These are phyloP conservation scores for Hesperophylax magnus DNA, from an alignment of 1,140 invertebrate species.

Conservation along the genomic window DNA sequence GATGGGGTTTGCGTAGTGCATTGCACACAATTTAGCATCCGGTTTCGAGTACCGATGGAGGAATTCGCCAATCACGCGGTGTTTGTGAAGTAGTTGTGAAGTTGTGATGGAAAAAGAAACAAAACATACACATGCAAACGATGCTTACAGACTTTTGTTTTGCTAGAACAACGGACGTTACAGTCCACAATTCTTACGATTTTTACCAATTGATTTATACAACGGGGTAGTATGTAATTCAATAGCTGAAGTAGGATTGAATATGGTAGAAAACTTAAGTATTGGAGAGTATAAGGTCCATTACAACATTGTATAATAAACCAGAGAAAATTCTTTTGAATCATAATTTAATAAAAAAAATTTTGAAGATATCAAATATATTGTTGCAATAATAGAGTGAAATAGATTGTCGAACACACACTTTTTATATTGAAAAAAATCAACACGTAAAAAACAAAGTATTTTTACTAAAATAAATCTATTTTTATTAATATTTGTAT, in stretches of 20 bases:
- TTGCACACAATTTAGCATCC: constrained; percentile 36
- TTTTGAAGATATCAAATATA: no score
- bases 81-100: constrained; percentile 59
- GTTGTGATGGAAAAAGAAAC: constrained; percentile 64
- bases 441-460: no score
- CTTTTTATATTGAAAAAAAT: no score
- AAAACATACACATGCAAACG: constrained; percentile 61
- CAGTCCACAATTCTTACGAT: background rate
- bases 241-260: background rate
- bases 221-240: background rate
- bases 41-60: constrained; percentile 15
- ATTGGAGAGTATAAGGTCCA: background rate
- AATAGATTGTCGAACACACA: no score
- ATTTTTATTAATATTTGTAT: no score
- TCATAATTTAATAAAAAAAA: no score
- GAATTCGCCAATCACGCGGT: constrained; percentile 53
- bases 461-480: no score
- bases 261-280: background rate
- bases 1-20: constrained; percentile 11
- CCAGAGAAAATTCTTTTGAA: no score
- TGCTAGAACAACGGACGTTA: constrained; percentile 3
- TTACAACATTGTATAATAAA: no score
- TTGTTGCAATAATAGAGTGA: no score
- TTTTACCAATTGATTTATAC: background rate
- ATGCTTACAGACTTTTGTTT: constrained; percentile 46